Evolutionary conservation across 2,797 vertebrate genomes (phyloP).

Genomic region (Lacerta agilis): DNA sequence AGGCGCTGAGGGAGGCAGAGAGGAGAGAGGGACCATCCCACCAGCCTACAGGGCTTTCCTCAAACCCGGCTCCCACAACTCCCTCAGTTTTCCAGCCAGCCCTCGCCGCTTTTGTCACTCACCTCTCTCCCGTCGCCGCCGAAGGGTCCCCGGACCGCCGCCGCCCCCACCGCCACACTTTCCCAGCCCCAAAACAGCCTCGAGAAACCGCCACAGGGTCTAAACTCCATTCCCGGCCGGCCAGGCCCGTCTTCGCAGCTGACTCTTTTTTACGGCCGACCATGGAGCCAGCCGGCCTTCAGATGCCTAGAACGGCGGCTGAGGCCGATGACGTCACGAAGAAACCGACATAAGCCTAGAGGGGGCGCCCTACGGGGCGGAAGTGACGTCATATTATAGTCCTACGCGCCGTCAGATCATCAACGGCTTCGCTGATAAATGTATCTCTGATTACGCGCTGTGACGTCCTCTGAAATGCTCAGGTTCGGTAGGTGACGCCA

Average conservation of each 20-base stretch:
- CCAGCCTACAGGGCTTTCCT: too few relatives aligned
- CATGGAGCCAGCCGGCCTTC: slow-evolving; percentile 1
- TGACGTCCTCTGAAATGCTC: too few relatives aligned
- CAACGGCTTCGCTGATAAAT: too few relatives aligned
- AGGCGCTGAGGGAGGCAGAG: not conserved
- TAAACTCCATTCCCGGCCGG: not conserved
- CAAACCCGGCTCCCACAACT: not conserved
- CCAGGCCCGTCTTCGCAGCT: slow-evolving; percentile 13
- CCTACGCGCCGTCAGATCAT: too few relatives aligned
- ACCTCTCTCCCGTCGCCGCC: too few relatives aligned
- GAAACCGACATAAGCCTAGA: not conserved
- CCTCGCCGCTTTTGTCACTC: not conserved
- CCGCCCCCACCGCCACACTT: too few relatives aligned
- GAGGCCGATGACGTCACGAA: not conserved
- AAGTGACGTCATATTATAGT: not conserved
- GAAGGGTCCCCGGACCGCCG: too few relatives aligned
- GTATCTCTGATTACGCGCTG: too few relatives aligned
- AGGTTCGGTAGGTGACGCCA: too few relatives aligned
- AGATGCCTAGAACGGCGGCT: not conserved
- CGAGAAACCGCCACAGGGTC: not conserved
- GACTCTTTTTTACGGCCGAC: not conserved
- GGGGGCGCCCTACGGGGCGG: not conserved
- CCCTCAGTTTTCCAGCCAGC: not conserved
- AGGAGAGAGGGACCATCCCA: not conserved
- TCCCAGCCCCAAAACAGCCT: not conserved